These are phyloP conservation scores for Shargacucullia verbasci DNA, from an alignment of 2,888 invertebrate genomes.

Conservation along the genomic window DNA sequence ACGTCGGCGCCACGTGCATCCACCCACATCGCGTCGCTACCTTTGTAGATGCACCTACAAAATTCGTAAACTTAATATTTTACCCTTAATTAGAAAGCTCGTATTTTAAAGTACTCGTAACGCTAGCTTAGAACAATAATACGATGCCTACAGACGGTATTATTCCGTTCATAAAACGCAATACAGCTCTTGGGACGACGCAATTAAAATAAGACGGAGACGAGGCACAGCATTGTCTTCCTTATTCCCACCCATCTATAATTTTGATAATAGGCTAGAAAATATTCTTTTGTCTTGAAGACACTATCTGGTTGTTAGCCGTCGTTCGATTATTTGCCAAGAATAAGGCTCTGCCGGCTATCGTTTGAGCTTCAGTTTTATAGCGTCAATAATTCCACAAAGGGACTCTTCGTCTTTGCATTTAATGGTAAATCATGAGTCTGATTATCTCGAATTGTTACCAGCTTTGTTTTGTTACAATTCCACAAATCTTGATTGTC, in stretches of 20 bases:
- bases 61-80: slow-evolving; percentile 51
- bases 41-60: slow-evolving; percentile 66
- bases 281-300: slow-evolving; percentile 85
- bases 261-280: slow-evolving; percentile 88
- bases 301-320: slow-evolving; percentile 79
- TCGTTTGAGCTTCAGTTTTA: slow-evolving; percentile 65
- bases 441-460: slow-evolving; percentile 69
- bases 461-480: slow-evolving; percentile 60
- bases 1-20: slow-evolving; percentile 68
- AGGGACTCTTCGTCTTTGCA: slow-evolving; percentile 60
- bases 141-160: slow-evolving; percentile 67
- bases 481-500: slow-evolving; percentile 43
- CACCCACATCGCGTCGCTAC: slow-evolving; percentile 55
- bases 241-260: slow-evolving; percentile 75
- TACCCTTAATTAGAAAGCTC: slow-evolving; percentile 57
- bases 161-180: slow-evolving; percentile 77
- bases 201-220: slow-evolving; percentile 83
- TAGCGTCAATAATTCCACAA: slow-evolving; percentile 77
- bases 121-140: slow-evolving; percentile 61
- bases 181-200: slow-evolving; percentile 75
- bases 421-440: slow-evolving; percentile 66
- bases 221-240: slow-evolving; percentile 76
- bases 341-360: slow-evolving; percentile 58
- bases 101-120: slow-evolving; percentile 39
- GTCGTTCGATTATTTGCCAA: slow-evolving; percentile 77